phyloP scores from a whole-genome alignment of 2,797 vertebrate genomes.

The Siniperca undulata region DNA sequence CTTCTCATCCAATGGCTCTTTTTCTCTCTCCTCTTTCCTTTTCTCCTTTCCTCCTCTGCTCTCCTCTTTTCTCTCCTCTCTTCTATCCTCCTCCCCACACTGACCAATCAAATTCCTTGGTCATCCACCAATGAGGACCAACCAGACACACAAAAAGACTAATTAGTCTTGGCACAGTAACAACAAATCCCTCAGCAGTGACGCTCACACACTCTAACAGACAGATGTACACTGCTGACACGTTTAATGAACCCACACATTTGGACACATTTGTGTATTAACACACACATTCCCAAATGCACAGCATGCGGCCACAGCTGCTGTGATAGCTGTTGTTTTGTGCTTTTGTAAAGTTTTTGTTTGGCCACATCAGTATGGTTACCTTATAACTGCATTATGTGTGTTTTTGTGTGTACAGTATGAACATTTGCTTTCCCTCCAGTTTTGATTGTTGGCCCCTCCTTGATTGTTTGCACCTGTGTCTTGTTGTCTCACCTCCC shows the following conservation, averaged over 20 bases:
- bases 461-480: too few species aligned
- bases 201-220: conserved; percentile 44
- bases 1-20: conserved; percentile 1
- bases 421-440: neutral
- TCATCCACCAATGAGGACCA: conserved; percentile 37
- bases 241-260: conserved; percentile 38
- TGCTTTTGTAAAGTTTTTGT: conserved; percentile 48
- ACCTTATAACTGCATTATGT: neutral
- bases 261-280: conserved; percentile 13
- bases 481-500: too few species aligned
- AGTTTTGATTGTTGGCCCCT: too few species aligned
- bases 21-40: neutral
- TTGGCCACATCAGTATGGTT: conserved; percentile 23
- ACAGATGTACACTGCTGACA: conserved; percentile 45
- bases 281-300: conserved; percentile 15
- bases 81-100: neutral
- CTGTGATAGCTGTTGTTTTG: conserved; percentile 46
- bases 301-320: conserved; percentile 47
- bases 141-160: conserved; percentile 49
- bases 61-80: neutral
- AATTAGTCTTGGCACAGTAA: conserved; percentile 68
- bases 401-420: conserved; percentile 16
- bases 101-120: conserved; percentile 50
- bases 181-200: conserved; percentile 53
- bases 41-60: neutral